Evolutionary conservation across 2,113 vertebrate genomes (phyloP).

Genomic region (Eurystomus gularis): DNA sequence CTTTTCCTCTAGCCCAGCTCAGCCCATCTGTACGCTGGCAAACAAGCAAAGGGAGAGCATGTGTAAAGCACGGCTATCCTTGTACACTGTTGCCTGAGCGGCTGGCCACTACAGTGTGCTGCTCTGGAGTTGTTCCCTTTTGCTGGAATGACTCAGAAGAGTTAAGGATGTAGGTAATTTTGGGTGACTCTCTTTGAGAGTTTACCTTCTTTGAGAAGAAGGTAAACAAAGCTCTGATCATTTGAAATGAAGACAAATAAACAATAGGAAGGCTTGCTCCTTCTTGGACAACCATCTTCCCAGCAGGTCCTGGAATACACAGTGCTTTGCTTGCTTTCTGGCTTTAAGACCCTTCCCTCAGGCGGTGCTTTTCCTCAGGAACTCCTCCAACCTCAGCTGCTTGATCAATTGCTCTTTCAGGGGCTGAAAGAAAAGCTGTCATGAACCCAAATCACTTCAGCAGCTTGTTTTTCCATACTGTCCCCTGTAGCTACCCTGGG

Average conservation of each 20-base stretch:
- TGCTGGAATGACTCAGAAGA: background rate
- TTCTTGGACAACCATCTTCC: background rate
- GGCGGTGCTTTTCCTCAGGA: background rate
- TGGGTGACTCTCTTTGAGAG: no score
- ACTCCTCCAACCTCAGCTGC: background rate
- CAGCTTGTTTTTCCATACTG: background rate
- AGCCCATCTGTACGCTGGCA: background rate
- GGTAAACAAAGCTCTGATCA: background rate
- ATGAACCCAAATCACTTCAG: background rate
- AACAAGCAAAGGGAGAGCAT: background rate
- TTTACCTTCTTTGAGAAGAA: background rate
- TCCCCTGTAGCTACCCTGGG: background rate
- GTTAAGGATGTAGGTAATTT: background rate
- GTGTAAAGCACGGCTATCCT: accelerated
- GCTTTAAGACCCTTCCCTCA: background rate
- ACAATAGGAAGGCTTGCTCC: background rate
- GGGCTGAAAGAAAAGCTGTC: background rate
- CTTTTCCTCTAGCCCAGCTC: background rate
- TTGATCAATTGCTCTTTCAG: background rate
- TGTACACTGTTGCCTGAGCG: accelerated
- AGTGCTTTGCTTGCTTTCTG: background rate
- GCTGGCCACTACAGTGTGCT: no score
- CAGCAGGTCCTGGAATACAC: background rate
- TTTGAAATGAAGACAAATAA: background rate
- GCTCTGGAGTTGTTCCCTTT: background rate